Conservation (phyloP, 2,797 vertebrate genomes). For the Anolis apletophallus region DNA sequence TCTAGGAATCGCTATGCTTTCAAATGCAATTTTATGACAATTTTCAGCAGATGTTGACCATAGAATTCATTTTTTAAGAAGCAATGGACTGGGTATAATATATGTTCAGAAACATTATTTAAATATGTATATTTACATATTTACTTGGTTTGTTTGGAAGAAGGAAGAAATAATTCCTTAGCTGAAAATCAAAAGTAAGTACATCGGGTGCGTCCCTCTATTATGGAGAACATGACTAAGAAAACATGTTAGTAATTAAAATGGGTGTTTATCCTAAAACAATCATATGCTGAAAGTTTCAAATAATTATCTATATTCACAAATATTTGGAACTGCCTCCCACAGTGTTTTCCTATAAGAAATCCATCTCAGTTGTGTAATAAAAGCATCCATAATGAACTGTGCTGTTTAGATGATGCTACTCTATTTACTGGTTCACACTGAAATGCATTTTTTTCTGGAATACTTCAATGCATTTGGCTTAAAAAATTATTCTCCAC, state of each 20-base stretch:
- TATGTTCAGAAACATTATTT: background rate
- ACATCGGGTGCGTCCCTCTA: no score
- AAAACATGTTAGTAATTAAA: no score
- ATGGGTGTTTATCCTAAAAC: background rate
- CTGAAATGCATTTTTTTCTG: background rate
- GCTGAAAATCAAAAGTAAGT: no score
- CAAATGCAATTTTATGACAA: no score
- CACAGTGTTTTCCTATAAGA: background rate
- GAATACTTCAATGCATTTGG: background rate
- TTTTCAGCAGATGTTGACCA: no score
- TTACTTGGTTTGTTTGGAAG: background rate
- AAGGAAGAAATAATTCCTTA: background rate
- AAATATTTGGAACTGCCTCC: background rate
- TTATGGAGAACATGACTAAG: no score
- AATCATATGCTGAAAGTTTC: background rate
- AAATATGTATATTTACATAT: background rate
- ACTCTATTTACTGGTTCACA: background rate
- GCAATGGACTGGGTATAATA: background rate
- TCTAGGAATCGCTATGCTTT: no score
- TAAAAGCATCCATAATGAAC: background rate
- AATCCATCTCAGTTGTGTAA: background rate
- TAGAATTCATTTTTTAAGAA: background rate
- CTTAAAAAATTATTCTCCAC: background rate
- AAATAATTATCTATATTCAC: background rate
- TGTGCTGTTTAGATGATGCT: background rate